Evolutionary conservation across 2,113 vertebrate genomes (phyloP).

Genomic region (Brachirus orientalis): DNA sequence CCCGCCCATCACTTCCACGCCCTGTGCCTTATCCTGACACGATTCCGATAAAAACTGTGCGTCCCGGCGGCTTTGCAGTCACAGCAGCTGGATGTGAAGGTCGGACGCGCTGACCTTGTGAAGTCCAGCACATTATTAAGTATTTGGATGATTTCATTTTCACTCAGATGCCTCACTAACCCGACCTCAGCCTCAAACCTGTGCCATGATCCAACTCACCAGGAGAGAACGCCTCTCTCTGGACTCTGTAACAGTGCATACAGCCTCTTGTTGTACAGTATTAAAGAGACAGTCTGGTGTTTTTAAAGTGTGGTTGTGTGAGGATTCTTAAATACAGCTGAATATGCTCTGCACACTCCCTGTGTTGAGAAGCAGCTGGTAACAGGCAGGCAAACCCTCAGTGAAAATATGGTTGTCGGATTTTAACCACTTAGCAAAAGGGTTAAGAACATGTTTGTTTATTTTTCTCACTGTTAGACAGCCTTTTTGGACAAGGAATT

Average conservation of each 20-base stretch:
- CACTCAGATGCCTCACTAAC: conserved; percentile 43
- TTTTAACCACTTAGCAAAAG: too few species aligned
- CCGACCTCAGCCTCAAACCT: conserved; percentile 44
- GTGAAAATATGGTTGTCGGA: too few species aligned
- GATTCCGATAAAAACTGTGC: too few species aligned
- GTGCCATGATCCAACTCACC: conserved; percentile 73
- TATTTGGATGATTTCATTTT: conserved; percentile 21
- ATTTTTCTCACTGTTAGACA: too few species aligned
- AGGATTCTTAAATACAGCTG: too few species aligned
- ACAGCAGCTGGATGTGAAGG: conserved; percentile 3
- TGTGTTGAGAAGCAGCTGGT: too few species aligned
- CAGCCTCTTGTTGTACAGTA: conserved; percentile 32
- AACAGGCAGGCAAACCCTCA: too few species aligned
- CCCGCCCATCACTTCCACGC: background rate
- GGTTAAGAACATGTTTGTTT: too few species aligned
- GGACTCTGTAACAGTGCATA: conserved; percentile 34
- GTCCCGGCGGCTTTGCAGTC: conserved; percentile 11
- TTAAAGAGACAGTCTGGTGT: conserved; percentile 30
- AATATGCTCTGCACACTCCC: too few species aligned
- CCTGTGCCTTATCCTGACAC: conserved; percentile 63
- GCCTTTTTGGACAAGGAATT: too few species aligned
- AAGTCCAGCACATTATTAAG: conserved; percentile 6
- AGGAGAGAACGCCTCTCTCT: conserved; percentile 64
- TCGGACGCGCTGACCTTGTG: too few species aligned
- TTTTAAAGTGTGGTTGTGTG: conserved; percentile 34